A percentile compares a stretch with the other conserved stretches of the same genome.
Evolutionary conservation across 2,888 invertebrate species (phyloP).

Genomic region (Cephus runcator): DNA sequence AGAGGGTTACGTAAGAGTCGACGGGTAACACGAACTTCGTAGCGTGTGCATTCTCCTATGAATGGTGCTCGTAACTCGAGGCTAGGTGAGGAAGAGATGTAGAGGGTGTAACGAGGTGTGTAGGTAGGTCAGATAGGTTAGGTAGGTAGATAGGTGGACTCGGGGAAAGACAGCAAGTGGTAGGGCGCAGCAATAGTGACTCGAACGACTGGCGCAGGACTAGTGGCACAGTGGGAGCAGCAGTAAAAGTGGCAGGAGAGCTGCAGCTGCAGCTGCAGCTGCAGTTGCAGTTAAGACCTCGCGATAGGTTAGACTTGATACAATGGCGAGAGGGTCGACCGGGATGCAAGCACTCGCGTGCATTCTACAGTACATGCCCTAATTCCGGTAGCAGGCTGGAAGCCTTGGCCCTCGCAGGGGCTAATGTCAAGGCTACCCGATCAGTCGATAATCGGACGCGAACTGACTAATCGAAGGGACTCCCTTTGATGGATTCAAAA

Average conservation of each 20-base stretch:
- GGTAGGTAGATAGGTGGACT: too few species aligned
- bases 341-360: neutral
- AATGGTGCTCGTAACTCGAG: neutral
- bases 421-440: neutral
- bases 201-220: neutral
- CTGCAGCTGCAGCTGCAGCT: too few species aligned
- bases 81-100: too few species aligned
- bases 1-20: neutral
- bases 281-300: neutral
- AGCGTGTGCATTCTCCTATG: neutral
- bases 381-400: neutral
- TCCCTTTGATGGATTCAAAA: too few species aligned
- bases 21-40: neutral
- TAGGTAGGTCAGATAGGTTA: too few species aligned
- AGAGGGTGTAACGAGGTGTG: neutral
- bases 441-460: neutral
- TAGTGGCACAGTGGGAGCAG: too few species aligned
- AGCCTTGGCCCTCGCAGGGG: neutral
- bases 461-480: constrained; percentile 3
- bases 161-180: too few species aligned
- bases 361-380: neutral
- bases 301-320: too few species aligned
- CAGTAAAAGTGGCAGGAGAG: neutral
- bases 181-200: neutral
- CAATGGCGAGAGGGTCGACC: neutral